phyloP scores from a whole-genome alignment of 1,140 invertebrate genomes.

The Papilio polyxenes region DNA sequence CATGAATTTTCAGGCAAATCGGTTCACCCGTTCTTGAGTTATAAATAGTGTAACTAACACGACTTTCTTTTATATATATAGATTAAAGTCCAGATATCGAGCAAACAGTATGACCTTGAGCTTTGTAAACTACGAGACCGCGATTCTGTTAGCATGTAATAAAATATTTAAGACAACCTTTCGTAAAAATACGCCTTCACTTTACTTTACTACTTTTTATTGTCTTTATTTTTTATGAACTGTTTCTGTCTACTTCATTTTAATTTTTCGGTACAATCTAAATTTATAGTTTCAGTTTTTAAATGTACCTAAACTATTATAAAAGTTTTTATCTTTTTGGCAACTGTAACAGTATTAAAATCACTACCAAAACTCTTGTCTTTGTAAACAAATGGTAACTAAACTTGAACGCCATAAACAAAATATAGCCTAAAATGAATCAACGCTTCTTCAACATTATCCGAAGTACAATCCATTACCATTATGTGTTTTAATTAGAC shows the following conservation, averaged over 20 bases:
- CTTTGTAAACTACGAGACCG: neutral
- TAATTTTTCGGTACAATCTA: neutral
- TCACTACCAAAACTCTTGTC: no score
- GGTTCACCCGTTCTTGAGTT: no score
- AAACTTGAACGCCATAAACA: no score
- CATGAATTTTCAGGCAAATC: no score
- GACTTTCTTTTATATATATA: no score
- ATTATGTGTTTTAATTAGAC: slow-evolving; percentile 19
- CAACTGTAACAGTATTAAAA: no score
- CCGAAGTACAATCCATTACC: slow-evolving; percentile 7
- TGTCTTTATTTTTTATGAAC: neutral
- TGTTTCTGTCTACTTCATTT: neutral
- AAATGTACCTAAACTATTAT: no score
- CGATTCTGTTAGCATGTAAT: neutral
- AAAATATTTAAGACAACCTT: slow-evolving; percentile 9
- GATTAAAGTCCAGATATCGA: neutral
- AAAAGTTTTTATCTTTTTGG: no score
- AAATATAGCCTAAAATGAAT: no score
- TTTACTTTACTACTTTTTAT: neutral
- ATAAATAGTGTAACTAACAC: no score
- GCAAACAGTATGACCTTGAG: neutral
- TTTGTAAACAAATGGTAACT: no score
- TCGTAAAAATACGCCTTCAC: neutral
- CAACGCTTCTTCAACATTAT: neutral
- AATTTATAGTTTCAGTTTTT: no score